Evolutionary conservation across 1,140 invertebrate genomes (phyloP), one percentile per base, ranked within the genome.

Genomic region (Mycetomoellerius zeteki): DNA sequence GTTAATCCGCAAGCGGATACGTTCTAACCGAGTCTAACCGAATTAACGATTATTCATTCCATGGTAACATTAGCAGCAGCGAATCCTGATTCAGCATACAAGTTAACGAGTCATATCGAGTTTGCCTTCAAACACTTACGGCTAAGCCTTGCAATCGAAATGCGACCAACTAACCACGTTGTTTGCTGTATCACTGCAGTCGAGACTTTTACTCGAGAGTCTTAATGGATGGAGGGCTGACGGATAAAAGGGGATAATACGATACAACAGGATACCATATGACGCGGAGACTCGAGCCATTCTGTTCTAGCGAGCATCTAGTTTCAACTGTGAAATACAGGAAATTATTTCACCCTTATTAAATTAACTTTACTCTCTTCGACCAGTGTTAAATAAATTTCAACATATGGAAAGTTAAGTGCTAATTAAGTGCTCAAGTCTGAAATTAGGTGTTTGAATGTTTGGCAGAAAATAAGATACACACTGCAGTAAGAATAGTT

Each of bases 101-200:
- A 43, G 8, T 80, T 64, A 58, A 50, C 47, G 56, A 78, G 10
- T 27, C 37, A 47, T 33, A 69, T 72, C 16, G 12, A 56, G 52
- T 56, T 72, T 69, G 50, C 21, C 67, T 73, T 47, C 24, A 33
- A 56, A 47, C 21, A 37, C 16, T 56, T 16, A 7, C 47, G 47
- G 47, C 16, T 73, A 19, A 72, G 47, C 14, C 64, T 69, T 50
- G 65, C 65, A 21, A 82, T 73, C 69, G 19, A 80, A 81, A 81
- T 24, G 47, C 33, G n/a, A 47, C 21, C 64, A 56, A 37, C 56
- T 43, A 10, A 65, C 54, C 56, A 33, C 47, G 2, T 56, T 24
- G 33, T n/a, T 72, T 72, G 21, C 50, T n/a, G 37, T 24, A 60
- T 81, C 24, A 52, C n/a, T 21, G 19, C 6, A 52, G 43, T 54